Evolutionary conservation across 2,113 vertebrate genomes (phyloP).

Genomic region (Hippocampus zosterae): DNA sequence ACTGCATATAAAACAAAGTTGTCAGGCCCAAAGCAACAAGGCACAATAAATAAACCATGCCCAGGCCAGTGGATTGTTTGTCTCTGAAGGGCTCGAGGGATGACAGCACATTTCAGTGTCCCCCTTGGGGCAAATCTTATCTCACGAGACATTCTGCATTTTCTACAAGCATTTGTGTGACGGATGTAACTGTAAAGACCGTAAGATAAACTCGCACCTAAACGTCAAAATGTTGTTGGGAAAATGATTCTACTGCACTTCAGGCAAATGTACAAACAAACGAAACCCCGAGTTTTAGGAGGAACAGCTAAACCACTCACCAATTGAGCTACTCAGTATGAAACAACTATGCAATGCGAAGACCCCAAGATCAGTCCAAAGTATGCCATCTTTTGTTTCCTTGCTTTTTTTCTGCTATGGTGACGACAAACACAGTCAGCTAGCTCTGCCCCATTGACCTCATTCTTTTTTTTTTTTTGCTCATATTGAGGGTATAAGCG

Average conservation of each 20-base stretch:
- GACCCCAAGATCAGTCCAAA: conserved; percentile 60
- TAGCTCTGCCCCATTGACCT: conserved; percentile 64
- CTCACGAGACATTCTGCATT: conserved; percentile 25
- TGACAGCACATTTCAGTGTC: conserved; percentile 29
- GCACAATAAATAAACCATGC: conserved; percentile 21
- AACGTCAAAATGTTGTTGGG: conserved; percentile 6
- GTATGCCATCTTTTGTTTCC: conserved; percentile 68
- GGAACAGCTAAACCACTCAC: conserved; percentile 29
- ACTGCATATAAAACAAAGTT: conserved; percentile 37
- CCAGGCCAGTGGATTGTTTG: conserved; percentile 23
- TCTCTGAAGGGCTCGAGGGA: conserved; percentile 13
- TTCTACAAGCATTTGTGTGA: conserved; percentile 16
- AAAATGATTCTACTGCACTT: conserved; percentile 23
- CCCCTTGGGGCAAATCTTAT: conserved; percentile 17
- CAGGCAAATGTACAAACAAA: conserved; percentile 39
- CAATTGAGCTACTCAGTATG: conserved; percentile 36
- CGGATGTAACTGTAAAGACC: conserved; percentile 18
- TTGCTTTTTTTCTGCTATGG: conserved; percentile 59
- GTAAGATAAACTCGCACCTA: conserved; percentile 17
- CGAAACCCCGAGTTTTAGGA: conserved; percentile 8
- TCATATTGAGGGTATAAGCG: conserved; percentile 41
- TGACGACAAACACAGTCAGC: conserved; percentile 69
- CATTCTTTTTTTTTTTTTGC: conserved; percentile 37
- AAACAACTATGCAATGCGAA: conserved; percentile 41
- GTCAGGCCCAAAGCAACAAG: conserved; percentile 27